Evolutionary conservation across 1,140 invertebrate species (phyloP).

Genomic region (Helicoverpa zea): DNA sequence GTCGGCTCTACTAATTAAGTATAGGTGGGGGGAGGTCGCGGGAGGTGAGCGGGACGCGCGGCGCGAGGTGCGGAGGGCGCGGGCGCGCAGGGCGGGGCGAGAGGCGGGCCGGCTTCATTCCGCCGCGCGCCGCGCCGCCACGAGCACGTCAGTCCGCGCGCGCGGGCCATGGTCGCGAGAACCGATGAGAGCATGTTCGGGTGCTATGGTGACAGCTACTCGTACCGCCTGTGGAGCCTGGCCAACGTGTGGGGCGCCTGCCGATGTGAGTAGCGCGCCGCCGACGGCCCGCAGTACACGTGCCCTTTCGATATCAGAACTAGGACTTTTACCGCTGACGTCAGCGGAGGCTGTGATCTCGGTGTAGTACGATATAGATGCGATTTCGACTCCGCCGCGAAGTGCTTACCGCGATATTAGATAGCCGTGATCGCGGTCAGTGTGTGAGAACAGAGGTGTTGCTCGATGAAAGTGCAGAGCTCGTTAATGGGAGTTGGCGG

Average conservation of each 20-base stretch:
- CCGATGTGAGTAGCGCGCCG: conserved; percentile 88
- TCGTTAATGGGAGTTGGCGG: conserved; percentile 84
- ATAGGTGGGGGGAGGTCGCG: conserved; percentile 68
- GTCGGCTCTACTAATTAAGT: conserved; percentile 76
- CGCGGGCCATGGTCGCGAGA: conserved; percentile 89
- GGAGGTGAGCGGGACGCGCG: conserved; percentile 48
- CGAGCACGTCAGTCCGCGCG: conserved; percentile 70
- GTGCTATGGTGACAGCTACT: conserved; percentile 90
- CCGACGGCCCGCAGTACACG: conserved; percentile 52
- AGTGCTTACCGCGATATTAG: conserved; percentile 53
- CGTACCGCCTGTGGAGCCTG: conserved; percentile 90
- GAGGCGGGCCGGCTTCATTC: conserved; percentile 69
- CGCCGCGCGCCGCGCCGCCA: conserved; percentile 76
- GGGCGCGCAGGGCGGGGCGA: conserved; percentile 62
- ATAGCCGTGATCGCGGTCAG: conserved; percentile 58
- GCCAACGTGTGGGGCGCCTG: conserved; percentile 91
- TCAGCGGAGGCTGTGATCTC: conserved; percentile 69
- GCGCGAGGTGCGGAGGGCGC: conserved; percentile 56
- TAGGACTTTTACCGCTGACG: conserved; percentile 65
- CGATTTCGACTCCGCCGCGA: conserved; percentile 54
- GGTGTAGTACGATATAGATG: conserved; percentile 61
- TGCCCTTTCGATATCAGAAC: conserved; percentile 45
- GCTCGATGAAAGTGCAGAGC: conserved; percentile 83
- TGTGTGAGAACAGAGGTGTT: conserved; percentile 72
- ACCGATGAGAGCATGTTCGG: conserved; percentile 89